Percentiles rank a stretch among this genome's conserved stretches.
Evolutionary conservation across 2,113 vertebrate species (phyloP).

Genomic region (Crotalus tigris): DNA sequence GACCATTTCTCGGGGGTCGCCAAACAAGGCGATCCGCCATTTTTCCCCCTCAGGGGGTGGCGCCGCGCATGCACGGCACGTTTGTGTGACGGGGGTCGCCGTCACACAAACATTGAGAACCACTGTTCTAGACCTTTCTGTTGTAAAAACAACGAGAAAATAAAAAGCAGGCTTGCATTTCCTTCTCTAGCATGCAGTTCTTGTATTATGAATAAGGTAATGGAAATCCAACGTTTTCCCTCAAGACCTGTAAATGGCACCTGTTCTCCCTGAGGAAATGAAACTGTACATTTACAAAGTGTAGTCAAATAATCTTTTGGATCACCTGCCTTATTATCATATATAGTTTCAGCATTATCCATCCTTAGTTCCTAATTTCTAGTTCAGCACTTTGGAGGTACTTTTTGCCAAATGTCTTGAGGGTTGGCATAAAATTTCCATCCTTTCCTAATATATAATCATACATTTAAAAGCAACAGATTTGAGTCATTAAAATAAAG

Average conservation of each 20-base stretch:
- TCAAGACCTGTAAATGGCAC: not conserved
- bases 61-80: too few species aligned
- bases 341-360: not conserved
- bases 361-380: not conserved
- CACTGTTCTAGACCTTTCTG: not conserved
- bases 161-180: not conserved
- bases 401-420: not conserved
- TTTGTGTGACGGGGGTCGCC: too few species aligned
- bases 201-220: not conserved
- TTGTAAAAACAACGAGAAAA: conserved; percentile 4
- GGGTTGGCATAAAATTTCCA: not conserved
- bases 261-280: not conserved
- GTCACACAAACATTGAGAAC: too few species aligned
- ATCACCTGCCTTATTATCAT: rapidly evolving
- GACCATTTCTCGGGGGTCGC: too few species aligned
- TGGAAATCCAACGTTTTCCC: not conserved
- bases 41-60: too few species aligned
- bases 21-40: too few species aligned
- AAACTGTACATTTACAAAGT: not conserved
- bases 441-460: rapidly evolving
- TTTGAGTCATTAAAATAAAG: not conserved
- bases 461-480: not conserved
- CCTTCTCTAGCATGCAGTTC: too few species aligned
- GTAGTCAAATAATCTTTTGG: not conserved
- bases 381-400: not conserved